A percentile compares a stretch with the other conserved stretches of the same genome.
These are phyloP conservation scores for Xestia c-nigrum DNA, from an alignment of 2,888 invertebrate species.

Conservation along the genomic window DNA sequence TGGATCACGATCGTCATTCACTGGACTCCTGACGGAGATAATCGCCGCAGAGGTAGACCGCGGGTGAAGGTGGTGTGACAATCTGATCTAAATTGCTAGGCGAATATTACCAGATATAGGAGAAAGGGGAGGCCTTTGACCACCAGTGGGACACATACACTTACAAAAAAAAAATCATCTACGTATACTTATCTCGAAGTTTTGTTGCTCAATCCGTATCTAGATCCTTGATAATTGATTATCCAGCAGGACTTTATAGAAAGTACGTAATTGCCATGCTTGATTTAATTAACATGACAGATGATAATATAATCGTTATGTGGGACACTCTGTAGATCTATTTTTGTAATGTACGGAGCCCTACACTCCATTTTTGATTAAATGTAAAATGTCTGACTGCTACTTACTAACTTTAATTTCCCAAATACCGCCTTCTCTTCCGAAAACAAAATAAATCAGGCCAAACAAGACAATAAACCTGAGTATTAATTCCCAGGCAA, in stretches of 20 bases:
- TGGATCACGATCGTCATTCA: no score
- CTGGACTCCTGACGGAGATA: no score
- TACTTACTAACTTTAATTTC: neutral
- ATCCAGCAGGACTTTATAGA: neutral
- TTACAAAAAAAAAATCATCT: neutral
- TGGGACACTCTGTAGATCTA: neutral
- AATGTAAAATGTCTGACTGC: neutral
- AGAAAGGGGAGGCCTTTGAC: no score
- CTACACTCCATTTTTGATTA: neutral
- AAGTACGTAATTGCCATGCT: neutral
- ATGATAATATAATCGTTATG: neutral
- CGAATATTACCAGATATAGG: no score
- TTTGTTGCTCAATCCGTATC: neutral
- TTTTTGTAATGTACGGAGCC: neutral
- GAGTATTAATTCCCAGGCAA: constrained; percentile 35
- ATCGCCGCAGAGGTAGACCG: no score
- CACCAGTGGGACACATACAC: no score
- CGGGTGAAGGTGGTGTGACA: no score
- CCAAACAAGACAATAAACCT: constrained; percentile 43
- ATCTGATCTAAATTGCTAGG: no score
- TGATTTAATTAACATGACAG: neutral
- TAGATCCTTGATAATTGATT: neutral
- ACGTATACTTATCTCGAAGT: neutral
- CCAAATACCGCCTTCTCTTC: neutral
- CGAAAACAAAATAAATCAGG: constrained; percentile 32